phyloP scores from a whole-genome alignment of 2,888 invertebrate species.

The Eulithis testata region DNA sequence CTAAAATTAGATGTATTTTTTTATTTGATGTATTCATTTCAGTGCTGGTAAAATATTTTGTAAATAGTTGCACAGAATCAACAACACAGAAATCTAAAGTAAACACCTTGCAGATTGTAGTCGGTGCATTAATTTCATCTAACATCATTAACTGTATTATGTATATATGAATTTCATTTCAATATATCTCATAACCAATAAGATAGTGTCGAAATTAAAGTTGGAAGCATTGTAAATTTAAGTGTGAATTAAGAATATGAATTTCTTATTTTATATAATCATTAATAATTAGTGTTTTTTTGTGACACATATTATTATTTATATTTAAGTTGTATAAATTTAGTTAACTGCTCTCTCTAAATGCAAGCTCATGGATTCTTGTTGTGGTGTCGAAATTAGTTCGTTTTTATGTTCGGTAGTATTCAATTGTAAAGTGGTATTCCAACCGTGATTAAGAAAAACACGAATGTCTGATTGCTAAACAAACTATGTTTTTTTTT shows the following conservation, averaged over 20 bases:
- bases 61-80: too few relatives aligned
- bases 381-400: constrained; percentile 39
- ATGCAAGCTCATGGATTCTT: constrained; percentile 60
- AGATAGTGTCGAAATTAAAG: constrained; percentile 52
- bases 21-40: not conserved
- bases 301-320: constrained; percentile 59
- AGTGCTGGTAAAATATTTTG: not conserved
- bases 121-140: not conserved
- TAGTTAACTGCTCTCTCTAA: constrained; percentile 73
- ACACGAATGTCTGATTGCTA: constrained; percentile 45
- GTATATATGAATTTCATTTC: constrained; percentile 67
- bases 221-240: constrained; percentile 73
- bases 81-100: not conserved
- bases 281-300: constrained; percentile 59
- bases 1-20: not conserved
- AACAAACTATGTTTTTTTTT: constrained; percentile 43
- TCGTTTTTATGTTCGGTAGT: constrained; percentile 34
- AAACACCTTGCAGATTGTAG: constrained; percentile 9
- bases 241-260: constrained; percentile 66
- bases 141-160: constrained; percentile 16
- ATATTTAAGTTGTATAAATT: constrained; percentile 79
- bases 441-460: constrained; percentile 16
- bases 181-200: constrained; percentile 47
- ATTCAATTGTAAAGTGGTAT: constrained; percentile 37
- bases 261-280: constrained; percentile 66